Conservation (phyloP, 1,140 invertebrate species). For the Nebria ingens region DNA sequence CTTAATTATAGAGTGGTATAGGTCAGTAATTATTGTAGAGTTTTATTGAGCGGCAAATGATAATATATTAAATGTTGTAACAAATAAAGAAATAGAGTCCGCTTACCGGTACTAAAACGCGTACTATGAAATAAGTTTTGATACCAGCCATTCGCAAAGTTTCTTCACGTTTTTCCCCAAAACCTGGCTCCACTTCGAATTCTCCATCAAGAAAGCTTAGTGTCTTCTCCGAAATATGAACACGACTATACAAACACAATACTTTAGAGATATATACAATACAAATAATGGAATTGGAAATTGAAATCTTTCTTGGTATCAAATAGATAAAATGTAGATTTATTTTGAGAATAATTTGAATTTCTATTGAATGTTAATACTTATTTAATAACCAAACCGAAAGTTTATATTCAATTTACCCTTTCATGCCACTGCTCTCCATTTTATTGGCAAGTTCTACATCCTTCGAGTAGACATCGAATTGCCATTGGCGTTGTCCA, state of each 20-base stretch:
- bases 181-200: conserved; percentile 89
- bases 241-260: conserved; percentile 48
- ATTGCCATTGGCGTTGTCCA: conserved; percentile 96
- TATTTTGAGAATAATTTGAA: too few species aligned
- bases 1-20: too few species aligned
- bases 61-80: too few species aligned
- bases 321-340: too few species aligned
- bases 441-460: conserved; percentile 97
- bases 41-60: too few species aligned
- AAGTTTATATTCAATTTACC: conserved; percentile 64
- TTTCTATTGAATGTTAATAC: too few species aligned
- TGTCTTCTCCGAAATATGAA: conserved; percentile 92
- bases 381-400: too few species aligned
- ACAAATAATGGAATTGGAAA: too few species aligned
- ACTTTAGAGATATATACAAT: background rate
- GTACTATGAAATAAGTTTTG: conserved; percentile 85
- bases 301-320: too few species aligned
- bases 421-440: conserved; percentile 93
- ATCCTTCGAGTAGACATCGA: conserved; percentile 95
- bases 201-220: conserved; percentile 81
- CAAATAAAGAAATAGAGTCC: too few species aligned
- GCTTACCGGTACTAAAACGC: conserved; percentile 72
- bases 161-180: conserved; percentile 81
- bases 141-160: conserved; percentile 75
- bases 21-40: too few species aligned